A percentile compares a stretch with the other conserved stretches of the same genome.
These are phyloP conservation scores for Corythucha ciliata DNA, from an alignment of 2,888 invertebrate genomes.

Conservation along the genomic window DNA sequence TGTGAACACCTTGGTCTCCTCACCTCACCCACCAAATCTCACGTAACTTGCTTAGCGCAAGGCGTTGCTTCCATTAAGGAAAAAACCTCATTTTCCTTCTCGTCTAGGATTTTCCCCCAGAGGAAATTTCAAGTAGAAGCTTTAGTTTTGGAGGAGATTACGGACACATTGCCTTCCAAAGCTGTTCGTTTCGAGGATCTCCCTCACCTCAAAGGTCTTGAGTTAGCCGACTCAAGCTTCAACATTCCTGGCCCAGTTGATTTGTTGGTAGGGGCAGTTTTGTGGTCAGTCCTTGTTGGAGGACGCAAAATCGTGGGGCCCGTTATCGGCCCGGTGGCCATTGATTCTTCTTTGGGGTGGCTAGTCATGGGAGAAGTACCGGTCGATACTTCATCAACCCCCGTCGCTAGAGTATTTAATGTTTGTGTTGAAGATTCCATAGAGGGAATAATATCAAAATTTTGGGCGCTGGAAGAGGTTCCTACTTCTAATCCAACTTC, in stretches of 20 bases:
- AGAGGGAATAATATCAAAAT: not conserved
- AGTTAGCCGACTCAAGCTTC: constrained; percentile 10
- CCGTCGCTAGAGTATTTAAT: not conserved
- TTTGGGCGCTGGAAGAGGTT: not conserved
- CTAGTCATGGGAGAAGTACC: not conserved
- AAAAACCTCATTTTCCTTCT: too few relatives aligned
- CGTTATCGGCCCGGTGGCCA: not conserved
- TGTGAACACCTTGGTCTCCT: too few relatives aligned
- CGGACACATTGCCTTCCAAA: not conserved
- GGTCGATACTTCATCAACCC: too few relatives aligned
- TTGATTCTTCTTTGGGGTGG: not conserved
- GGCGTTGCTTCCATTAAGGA: too few relatives aligned
- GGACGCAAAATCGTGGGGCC: not conserved
- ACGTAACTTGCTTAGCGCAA: too few relatives aligned
- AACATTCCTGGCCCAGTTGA: constrained; percentile 3
- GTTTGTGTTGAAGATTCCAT: not conserved
- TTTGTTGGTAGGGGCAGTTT: not conserved
- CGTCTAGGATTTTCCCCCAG: too few relatives aligned
- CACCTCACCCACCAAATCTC: too few relatives aligned
- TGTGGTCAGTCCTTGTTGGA: not conserved
- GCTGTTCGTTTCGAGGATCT: not conserved
- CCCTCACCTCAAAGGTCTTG: constrained; percentile 3
- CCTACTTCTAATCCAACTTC: not conserved
- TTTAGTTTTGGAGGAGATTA: not conserved
- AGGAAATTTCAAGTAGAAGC: too few relatives aligned